A percentile compares a stretch with the other conserved stretches of the same genome.
phyloP scores from a whole-genome alignment of 2,888 invertebrate genomes.

The Drepana falcataria region DNA sequence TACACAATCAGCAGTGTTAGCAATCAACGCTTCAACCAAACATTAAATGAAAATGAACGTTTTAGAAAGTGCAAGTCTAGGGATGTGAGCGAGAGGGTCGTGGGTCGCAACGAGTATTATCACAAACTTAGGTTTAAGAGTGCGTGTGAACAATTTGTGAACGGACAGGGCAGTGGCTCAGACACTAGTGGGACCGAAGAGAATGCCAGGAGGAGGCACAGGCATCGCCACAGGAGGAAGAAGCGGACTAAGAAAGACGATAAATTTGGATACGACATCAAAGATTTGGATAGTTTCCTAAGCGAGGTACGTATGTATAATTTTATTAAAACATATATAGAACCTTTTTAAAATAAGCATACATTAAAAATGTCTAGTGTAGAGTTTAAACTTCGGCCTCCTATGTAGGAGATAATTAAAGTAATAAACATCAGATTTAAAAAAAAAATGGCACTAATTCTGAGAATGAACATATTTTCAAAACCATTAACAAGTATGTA shows the following conservation, averaged over 20 bases:
- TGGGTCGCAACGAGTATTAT: slow-evolving; percentile 68
- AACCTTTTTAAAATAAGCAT: no score
- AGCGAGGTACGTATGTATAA: slow-evolving; percentile 78
- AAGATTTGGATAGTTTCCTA: slow-evolving; percentile 87
- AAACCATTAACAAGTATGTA: no score
- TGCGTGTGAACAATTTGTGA: slow-evolving; percentile 64
- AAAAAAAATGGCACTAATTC: no score
- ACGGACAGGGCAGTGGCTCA: slow-evolving; percentile 49
- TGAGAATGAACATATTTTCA: no score
- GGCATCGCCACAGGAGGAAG: slow-evolving; percentile 68
- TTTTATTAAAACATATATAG: no score
- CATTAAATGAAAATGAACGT: slow-evolving; percentile 42
- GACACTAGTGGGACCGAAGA: slow-evolving; percentile 67
- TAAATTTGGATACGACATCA: slow-evolving; percentile 88
- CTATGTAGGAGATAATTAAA: no score
- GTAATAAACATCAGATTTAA: no score
- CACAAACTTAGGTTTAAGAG: slow-evolving; percentile 66
- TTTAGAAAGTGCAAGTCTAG: slow-evolving; percentile 47
- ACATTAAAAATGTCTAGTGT: no score
- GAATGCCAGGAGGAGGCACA: slow-evolving; percentile 61
- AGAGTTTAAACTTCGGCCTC: no score
- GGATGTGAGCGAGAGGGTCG: slow-evolving; percentile 47
- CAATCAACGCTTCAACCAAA: slow-evolving; percentile 32
- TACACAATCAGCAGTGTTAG: slow-evolving; percentile 30
- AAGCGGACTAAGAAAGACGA: slow-evolving; percentile 37